Base-by-base conservation (phyloP, 2,797 vertebrate species). In the Sphenopsis melanotis region DNA sequence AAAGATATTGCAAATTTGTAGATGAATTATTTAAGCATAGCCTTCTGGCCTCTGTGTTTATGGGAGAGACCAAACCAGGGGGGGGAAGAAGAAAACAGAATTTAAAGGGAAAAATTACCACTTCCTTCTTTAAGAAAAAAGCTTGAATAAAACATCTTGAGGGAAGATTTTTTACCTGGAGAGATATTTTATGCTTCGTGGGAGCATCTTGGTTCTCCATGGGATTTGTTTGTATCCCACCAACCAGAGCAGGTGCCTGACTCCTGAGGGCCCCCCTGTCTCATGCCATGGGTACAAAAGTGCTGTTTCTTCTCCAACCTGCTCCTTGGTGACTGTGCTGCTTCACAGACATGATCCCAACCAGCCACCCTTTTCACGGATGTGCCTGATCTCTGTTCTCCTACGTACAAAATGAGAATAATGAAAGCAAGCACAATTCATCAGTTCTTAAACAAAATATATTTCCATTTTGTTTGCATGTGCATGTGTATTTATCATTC, bases 1-100 rank as follows among this genome's bases (percentile, higher is more conserved):
- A 98, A 97, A 97, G 94, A 97, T 95, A 95, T 70, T 95, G 97
- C 97, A 97, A 97, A 94, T 90, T 95, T 96, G 87, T 95, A 98
- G 97, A 97, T 97, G 97, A 98, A 95, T 98, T 97, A 95, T 91
- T 93, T 84, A 97, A 97, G 96, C 93, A 91, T 90, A 96, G 90
- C 90, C 84, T 95, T 97, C 95, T 97, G 97, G 97, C 93, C 96
- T 93, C 93, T 92, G 80, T 93, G 86, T 95, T 97, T 97, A 94
- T 3, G 88, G 96, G 92, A 97, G 83, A 96, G 83, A 93, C 85
- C 60, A 60, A 65, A 76, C 12, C 1, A 17, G 22, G 21, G 9
- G 8, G 8, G 2, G 1, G 2, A 2, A 3, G 4, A 27, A 52
- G 27, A 50, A 60, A 18, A 32, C 52, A 9, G 42, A 56, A 93